Evolutionary conservation across 2,113 vertebrate species (phyloP).

Genomic region (Austrofundulus limnaeus): DNA sequence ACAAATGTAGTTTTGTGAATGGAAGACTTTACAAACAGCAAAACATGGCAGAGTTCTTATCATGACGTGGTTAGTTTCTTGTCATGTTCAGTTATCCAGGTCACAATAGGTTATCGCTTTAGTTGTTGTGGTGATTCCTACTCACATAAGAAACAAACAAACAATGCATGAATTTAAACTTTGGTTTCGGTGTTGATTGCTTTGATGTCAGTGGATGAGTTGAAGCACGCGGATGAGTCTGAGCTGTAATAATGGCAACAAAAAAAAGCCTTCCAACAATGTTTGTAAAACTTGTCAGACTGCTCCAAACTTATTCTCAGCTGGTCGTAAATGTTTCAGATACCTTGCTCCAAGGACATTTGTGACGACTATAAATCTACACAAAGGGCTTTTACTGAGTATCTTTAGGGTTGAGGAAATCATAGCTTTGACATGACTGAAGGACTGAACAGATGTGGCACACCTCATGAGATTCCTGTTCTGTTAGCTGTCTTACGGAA

Average conservation of each 20-base stretch:
- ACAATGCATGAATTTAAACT: background rate
- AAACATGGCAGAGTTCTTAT: background rate
- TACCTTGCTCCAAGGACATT: slow-evolving; percentile 6
- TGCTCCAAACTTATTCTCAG: slow-evolving; percentile 1
- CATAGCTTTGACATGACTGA: slow-evolving; percentile 10
- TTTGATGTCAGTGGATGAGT: background rate
- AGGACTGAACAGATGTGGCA: slow-evolving; percentile 18
- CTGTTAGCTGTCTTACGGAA: slow-evolving; percentile 16
- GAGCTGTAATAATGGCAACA: background rate
- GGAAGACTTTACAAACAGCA: background rate
- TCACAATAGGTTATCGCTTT: background rate
- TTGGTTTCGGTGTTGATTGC: background rate
- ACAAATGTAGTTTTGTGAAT: too few species aligned
- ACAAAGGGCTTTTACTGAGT: slow-evolving; percentile 11
- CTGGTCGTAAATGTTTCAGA: background rate
- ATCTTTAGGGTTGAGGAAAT: background rate
- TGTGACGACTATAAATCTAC: background rate
- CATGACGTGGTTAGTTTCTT: background rate
- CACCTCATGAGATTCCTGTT: slow-evolving; percentile 20
- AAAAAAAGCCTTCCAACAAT: background rate
- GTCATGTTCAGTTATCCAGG: background rate
- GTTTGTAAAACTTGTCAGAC: background rate
- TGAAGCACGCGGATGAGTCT: background rate
- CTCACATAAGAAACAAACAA: background rate
- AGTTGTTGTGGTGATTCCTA: background rate